Base-by-base conservation (phyloP, 2,113 vertebrate species). In the Lophotis ruficrista region DNA sequence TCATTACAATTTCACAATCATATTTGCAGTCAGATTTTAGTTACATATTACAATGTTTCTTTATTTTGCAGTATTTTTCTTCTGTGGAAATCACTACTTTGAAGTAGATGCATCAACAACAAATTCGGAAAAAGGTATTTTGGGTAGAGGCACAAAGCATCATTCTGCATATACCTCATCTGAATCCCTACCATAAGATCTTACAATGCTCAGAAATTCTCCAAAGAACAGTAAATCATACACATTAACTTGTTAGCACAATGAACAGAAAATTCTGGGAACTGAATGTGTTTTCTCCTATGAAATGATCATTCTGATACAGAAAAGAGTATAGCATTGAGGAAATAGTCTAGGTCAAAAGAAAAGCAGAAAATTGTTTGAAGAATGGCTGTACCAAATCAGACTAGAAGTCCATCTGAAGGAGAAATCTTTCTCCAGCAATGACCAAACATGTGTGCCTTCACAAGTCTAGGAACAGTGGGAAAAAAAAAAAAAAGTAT, bases 1-100 rank as follows among this genome's bases (percentile, higher is more conserved):
- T 69, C 37, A 78, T 58, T 79, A 80, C 85, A 37, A 90, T 90
- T 37, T 89, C 35, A 51, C 41, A 64, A 13, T 19, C 33, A 4
- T 68, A 56, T 95, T 89, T 92, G 43, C 47, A 58, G 54, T n/a
- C 25, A 83, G 50, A 31, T 83, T 92, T 86, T 88, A 85, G 90
- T 93, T 90, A 60, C 21, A 14, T 54, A 58, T 83, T 54, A 38
- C 14, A 93, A 53, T 71, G 11, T 58, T 87, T 91, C 31, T 35
- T 89, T 87, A 48, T 83, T 71, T 93, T 73, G 53, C 21, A 65
- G 23, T 3, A n/a, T n/a, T 68, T 81, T 93, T 81, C 6, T 72
- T 90, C 56, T 57, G 5, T 78, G 37, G 21, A 38, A 83, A 51
- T 83, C 88, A 69, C 45, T 73, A 33, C 31, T 78, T 80, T 69